Conservation (phyloP, 2,113 vertebrate species). For the Argyrosomus japonicus region DNA sequence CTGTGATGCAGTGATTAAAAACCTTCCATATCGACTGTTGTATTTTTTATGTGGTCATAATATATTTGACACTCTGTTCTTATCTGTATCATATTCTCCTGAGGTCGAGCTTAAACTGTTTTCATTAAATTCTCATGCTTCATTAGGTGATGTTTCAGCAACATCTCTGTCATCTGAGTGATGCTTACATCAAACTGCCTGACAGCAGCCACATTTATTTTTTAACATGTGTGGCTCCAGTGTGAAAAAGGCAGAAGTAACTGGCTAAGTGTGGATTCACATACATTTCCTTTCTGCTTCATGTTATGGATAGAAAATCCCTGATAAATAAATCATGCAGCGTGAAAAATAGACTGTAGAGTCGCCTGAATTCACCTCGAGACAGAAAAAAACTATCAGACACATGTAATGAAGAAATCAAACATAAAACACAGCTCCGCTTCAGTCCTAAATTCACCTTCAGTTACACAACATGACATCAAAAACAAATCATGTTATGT, state of each 20-base stretch:
- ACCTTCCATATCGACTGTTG: neutral
- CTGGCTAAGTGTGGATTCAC: slow-evolving; percentile 7
- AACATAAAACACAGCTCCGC: neutral
- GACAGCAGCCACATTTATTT: neutral
- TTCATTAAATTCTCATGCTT: neutral
- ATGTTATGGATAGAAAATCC: neutral
- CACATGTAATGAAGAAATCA: neutral
- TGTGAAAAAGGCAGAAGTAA: slow-evolving; percentile 40
- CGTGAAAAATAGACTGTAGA: neutral
- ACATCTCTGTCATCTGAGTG: neutral
- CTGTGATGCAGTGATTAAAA: neutral
- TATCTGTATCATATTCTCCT: neutral
- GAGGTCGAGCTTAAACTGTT: neutral
- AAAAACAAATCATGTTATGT: neutral
- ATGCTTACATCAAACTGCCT: neutral
- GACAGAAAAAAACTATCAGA: neutral
- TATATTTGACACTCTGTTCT: neutral
- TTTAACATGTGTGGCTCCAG: neutral
- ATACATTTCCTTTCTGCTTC: neutral
- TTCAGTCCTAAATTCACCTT: neutral
- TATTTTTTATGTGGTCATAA: neutral
- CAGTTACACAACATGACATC: neutral
- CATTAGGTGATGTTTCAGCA: neutral
- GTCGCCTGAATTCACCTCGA: neutral
- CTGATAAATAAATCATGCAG: neutral